A percentile compares a stretch with the other conserved stretches of the same genome.
phyloP scores from a whole-genome alignment of 2,888 invertebrate species.

The Teleogryllus oceanicus region DNA sequence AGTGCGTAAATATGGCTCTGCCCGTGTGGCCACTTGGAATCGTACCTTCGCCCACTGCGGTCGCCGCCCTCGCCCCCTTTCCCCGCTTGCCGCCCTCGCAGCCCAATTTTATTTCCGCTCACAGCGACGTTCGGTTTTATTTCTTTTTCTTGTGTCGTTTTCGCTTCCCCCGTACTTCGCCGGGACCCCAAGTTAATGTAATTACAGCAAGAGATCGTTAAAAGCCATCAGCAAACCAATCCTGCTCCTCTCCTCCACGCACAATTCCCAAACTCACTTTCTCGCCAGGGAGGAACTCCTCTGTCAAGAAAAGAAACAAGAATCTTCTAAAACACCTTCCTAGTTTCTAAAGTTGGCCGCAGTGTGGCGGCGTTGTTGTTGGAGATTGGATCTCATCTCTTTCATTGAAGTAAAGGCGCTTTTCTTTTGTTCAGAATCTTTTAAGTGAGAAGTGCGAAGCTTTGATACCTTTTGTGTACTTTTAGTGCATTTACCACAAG shows the following conservation, averaged over 20 bases:
- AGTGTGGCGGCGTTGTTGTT: not conserved
- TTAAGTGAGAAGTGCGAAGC: not conserved
- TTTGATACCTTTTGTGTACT: constrained; percentile 18
- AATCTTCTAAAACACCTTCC: constrained; percentile 18
- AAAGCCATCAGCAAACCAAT: constrained; percentile 18
- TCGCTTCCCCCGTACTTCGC: not conserved
- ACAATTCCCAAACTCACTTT: constrained; percentile 18
- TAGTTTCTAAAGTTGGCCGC: constrained; percentile 1
- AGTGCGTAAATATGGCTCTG: too few relatives aligned
- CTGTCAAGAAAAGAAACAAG: constrained; percentile 18
- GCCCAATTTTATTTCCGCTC: constrained; percentile 5
- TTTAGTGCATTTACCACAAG: not conserved
- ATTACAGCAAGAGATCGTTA: constrained; percentile 18
- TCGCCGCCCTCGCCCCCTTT: not conserved
- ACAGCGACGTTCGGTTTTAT: constrained; percentile 5
- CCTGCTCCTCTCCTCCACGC: not conserved
- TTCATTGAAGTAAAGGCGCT: constrained; percentile 2
- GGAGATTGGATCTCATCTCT: constrained; percentile 10
- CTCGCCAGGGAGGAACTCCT: not conserved
- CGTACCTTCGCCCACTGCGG: too few relatives aligned
- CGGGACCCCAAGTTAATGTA: constrained; percentile 7
- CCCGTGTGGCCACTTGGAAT: too few relatives aligned
- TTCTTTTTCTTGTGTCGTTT: not conserved
- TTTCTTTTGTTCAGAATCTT: not conserved
- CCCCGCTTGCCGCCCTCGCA: not conserved